These are phyloP conservation scores for Eriosoma lanigerum DNA, from an alignment of 1,140 invertebrate genomes.

Conservation along the genomic window DNA sequence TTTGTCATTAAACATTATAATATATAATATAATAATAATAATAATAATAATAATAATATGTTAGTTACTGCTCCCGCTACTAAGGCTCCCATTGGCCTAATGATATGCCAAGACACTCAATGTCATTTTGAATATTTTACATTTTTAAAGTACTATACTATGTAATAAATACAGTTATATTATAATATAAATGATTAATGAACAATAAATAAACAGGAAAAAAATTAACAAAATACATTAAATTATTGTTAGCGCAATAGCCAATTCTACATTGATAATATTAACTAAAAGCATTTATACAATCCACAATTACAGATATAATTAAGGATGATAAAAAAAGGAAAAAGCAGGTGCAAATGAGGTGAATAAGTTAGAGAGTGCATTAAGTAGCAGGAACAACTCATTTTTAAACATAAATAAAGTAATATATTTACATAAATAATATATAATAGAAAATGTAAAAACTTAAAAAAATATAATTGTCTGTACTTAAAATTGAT, in stretches of 20 bases:
- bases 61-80: constrained; percentile 48
- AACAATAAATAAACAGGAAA: constrained; percentile 5
- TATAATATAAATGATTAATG: neutral
- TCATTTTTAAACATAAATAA: constrained; percentile 17
- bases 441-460: no score
- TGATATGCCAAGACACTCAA: constrained; percentile 51
- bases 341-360: neutral
- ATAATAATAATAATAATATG: constrained; percentile 13
- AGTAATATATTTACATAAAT: neutral
- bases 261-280: neutral
- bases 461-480: constrained; percentile 1
- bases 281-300: constrained; percentile 24
- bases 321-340: neutral
- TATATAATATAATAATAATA: no score
- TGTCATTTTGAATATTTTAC: constrained; percentile 42
- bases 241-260: neutral
- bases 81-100: constrained; percentile 50
- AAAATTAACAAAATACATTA: neutral
- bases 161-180: constrained; percentile 12
- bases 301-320: neutral
- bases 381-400: constrained; percentile 43
- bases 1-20: constrained; percentile 21
- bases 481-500: neutral
- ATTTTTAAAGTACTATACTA: constrained; percentile 34
- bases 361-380: neutral